phyloP scores from a whole-genome alignment of 2,797 vertebrate species.

The Gallinago stenura region DNA sequence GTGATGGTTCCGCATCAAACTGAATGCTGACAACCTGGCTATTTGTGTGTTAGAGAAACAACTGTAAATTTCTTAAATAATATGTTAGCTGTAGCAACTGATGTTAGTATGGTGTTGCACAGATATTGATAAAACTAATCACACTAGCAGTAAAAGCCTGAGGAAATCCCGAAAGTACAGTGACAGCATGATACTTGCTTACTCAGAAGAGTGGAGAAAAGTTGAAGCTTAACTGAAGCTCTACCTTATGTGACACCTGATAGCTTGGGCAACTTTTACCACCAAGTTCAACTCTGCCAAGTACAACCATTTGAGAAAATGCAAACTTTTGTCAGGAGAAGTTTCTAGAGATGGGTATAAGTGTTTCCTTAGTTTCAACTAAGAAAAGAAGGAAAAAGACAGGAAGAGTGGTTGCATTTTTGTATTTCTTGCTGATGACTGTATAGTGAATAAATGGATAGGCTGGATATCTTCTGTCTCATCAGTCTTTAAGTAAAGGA shows the following conservation, averaged over 20 bases:
- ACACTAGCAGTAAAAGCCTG: neutral
- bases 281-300: neutral
- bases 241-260: neutral
- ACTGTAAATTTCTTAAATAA: neutral
- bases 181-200: neutral
- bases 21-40: neutral
- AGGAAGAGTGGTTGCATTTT: neutral
- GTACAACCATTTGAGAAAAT: neutral
- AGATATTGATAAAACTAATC: neutral
- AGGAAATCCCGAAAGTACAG: neutral
- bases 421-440: neutral
- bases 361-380: neutral
- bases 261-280: neutral
- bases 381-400: neutral
- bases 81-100: neutral
- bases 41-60: neutral
- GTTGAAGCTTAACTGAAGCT: neutral
- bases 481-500: neutral
- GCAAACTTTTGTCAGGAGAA: neutral
- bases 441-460: neutral
- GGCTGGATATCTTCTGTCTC: neutral
- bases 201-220: fast-evolving
- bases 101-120: fast-evolving
- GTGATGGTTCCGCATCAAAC: neutral
- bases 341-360: neutral